Base-by-base conservation (phyloP, 2,888 invertebrate genomes). In the Hecatera dysodea region DNA sequence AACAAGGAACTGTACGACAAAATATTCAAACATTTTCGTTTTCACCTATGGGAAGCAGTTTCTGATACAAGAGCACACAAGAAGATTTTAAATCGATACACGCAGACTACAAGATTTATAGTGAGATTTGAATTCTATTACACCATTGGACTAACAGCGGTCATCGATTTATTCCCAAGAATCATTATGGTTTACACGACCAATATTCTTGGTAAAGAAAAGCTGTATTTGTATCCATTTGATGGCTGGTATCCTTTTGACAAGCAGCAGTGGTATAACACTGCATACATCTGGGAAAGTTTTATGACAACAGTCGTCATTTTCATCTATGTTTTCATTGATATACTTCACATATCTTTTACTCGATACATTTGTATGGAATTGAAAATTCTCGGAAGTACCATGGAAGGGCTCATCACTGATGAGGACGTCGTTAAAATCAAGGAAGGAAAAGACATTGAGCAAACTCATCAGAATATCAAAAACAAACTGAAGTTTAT, bases 171-270 rank as follows among this genome's bases (percentile, higher is more conserved):
- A 19, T 91, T 93, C 75, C 95, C 95, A 6, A 91, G 88, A 72
- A 59, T 94, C 2, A 87, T 94, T n/a, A 94, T 93, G 93, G 76
- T 84, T 61, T 93, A 89, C 70, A 90, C 93, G 72, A 84, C 84
- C 15, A 72, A 86, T 24, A 68, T 92, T 22, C 63, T 91, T 52
- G 89, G 87, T 2, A 85, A 88, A 52, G 89, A 91, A 44, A 76
- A 81, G 17, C 78, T 87, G 46, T 88, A 90, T 78, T 84, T 93
- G 11, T 94, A 92, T 65, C 95, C 95, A 0, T 92, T 92, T 52
- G 93, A 94, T 72, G 94, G 93, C 9, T 94, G 94, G 94, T 95
- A 95, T 72, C 95, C 95, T 17, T 95, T 95, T 66, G 91, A 94
- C 71, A 94, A 93, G 83, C 83, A 90, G 1, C 86, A 91, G 72